phyloP scores from a whole-genome alignment of 2,113 vertebrate genomes.

The Erpornis zantholeuca region DNA sequence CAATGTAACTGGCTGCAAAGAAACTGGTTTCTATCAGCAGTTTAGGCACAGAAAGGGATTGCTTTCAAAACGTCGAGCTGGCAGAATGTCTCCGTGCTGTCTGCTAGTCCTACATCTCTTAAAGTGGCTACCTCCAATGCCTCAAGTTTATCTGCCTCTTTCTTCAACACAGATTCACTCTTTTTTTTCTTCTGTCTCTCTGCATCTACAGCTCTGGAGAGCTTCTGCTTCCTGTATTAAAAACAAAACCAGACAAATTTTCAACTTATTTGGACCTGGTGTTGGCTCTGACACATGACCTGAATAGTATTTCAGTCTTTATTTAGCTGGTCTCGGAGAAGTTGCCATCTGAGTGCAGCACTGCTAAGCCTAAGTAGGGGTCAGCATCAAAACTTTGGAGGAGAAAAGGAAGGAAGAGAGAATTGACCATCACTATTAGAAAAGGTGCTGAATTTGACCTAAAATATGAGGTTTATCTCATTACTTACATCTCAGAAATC shows the following conservation, averaged over 20 bases:
- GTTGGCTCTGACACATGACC: background rate
- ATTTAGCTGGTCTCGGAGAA: background rate
- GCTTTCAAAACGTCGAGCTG: background rate
- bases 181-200: background rate
- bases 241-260: background rate
- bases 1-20: conserved; percentile 16
- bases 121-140: background rate
- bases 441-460: background rate
- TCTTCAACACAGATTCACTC: background rate
- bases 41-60: background rate
- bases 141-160: background rate
- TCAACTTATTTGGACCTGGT: background rate
- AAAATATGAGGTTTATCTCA: background rate
- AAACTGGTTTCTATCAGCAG: background rate
- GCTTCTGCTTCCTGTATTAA: background rate
- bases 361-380: background rate
- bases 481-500: background rate
- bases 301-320: background rate
- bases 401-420: background rate
- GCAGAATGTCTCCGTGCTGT: background rate
- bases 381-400: background rate
- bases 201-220: background rate
- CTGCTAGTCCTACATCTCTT: background rate
- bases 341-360: background rate
- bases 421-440: background rate